Evolutionary conservation across 2,888 invertebrate genomes (phyloP).

Genomic region (Nymphalis c-album): DNA sequence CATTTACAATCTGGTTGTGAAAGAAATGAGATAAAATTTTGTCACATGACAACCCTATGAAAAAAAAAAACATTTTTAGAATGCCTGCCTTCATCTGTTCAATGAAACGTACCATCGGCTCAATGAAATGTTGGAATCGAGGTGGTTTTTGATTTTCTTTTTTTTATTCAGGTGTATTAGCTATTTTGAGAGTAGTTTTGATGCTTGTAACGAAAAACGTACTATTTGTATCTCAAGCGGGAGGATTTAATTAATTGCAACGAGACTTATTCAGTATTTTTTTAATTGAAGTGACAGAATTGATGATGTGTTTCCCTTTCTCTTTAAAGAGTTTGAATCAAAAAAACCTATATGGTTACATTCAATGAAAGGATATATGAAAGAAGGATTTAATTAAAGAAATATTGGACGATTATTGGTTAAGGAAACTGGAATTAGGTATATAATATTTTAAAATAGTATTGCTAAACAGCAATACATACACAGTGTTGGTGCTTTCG

Average conservation of each 20-base stretch:
- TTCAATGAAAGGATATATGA: no score
- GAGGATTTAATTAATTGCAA: constrained; percentile 1
- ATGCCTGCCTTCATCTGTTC: constrained; percentile 30
- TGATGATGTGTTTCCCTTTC: constrained; percentile 1
- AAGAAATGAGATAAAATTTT: no score
- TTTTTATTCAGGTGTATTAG: constrained; percentile 26
- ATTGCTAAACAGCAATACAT: no score
- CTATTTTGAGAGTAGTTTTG: constrained; percentile 5
- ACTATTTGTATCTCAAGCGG: not conserved
- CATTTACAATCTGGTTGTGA: no score
- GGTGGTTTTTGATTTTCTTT: constrained; percentile 13
- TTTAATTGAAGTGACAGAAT: constrained; percentile 11
- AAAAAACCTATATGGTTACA: no score
- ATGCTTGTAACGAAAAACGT: not conserved
- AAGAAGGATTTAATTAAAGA: no score
- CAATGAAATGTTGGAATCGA: constrained; percentile 9
- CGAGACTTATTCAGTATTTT: not conserved
- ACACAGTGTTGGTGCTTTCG: no score
- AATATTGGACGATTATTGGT: no score
- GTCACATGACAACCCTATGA: constrained; percentile 20
- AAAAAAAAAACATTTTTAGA: constrained; percentile 20
- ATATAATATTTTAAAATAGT: no score
- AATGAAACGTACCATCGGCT: constrained; percentile 32
- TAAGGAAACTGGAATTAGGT: no score
- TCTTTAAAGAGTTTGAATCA: no score